Conservation (phyloP, 2,888 invertebrate species). For the Tenodera sinensis region DNA sequence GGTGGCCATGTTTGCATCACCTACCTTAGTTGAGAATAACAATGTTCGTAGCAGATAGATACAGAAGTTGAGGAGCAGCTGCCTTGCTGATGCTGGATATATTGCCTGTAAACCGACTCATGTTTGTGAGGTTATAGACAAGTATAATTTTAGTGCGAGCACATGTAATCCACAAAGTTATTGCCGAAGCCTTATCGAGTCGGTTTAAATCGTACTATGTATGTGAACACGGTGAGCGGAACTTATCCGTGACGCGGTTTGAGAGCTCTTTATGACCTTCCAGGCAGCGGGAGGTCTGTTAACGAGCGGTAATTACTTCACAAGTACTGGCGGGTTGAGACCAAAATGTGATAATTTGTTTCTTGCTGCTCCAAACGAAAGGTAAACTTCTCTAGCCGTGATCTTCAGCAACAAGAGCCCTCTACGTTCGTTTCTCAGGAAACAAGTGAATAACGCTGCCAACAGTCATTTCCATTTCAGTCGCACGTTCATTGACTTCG, state of each 20-base stretch:
- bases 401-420: neutral
- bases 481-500: neutral
- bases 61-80: too few relatives aligned
- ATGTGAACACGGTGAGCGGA: neutral
- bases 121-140: too few relatives aligned
- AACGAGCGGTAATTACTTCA: neutral
- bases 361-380: neutral
- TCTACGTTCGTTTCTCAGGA: neutral
- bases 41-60: too few relatives aligned
- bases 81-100: too few relatives aligned
- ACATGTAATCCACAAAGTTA: too few relatives aligned
- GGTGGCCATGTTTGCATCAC: too few relatives aligned
- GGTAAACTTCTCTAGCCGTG: neutral
- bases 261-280: neutral
- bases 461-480: neutral
- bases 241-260: neutral
- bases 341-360: neutral
- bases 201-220: neutral
- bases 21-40: too few relatives aligned
- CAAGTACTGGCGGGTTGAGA: neutral
- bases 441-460: neutral
- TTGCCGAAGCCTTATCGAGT: neutral
- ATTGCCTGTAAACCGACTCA: too few relatives aligned
- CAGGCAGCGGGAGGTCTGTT: neutral
- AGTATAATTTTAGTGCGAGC: too few relatives aligned